These are phyloP conservation scores for Drosophila mulleri DNA, from an alignment of 2,888 invertebrate genomes.

Conservation along the genomic window DNA sequence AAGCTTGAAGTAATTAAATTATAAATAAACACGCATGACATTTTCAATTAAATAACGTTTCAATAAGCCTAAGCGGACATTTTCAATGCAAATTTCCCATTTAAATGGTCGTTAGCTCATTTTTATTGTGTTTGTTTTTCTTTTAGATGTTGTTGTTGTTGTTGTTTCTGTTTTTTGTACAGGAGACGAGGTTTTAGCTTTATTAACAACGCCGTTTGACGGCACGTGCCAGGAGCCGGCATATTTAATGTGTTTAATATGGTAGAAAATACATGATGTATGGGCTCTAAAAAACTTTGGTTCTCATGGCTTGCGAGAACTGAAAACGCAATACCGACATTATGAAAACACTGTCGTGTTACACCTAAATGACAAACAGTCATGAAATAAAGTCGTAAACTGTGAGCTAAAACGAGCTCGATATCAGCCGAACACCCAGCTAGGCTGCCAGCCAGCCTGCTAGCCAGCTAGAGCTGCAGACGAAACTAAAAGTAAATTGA, in stretches of 20 bases:
- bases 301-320: conserved; percentile 26
- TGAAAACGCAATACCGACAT: conserved; percentile 73
- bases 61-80: conserved; percentile 25
- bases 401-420: conserved; percentile 38
- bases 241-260: conserved; percentile 69
- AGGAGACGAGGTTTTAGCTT: conserved; percentile 43
- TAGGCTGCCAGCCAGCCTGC: conserved; percentile 5
- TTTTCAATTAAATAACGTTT: conserved; percentile 63
- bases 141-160: conserved; percentile 6
- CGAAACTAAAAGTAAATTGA: conserved; percentile 54
- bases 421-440: conserved; percentile 35
- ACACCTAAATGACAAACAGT: conserved; percentile 74
- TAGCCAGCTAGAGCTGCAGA: conserved; percentile 7
- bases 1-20: conserved; percentile 71
- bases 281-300: conserved; percentile 15
- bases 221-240: conserved; percentile 67
- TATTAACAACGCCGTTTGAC: conserved; percentile 57
- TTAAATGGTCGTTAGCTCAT: conserved; percentile 63
- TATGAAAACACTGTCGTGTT: conserved; percentile 72
- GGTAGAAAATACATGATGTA: conserved; percentile 64
- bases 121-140: conserved; percentile 17
- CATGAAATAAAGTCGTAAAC: conserved; percentile 77
- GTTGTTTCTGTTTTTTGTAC: background rate
- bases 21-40: conserved; percentile 62
- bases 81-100: conserved; percentile 59